These are phyloP conservation scores for Anolis apletophallus DNA, from an alignment of 2,797 vertebrate genomes.

Conservation along the genomic window DNA sequence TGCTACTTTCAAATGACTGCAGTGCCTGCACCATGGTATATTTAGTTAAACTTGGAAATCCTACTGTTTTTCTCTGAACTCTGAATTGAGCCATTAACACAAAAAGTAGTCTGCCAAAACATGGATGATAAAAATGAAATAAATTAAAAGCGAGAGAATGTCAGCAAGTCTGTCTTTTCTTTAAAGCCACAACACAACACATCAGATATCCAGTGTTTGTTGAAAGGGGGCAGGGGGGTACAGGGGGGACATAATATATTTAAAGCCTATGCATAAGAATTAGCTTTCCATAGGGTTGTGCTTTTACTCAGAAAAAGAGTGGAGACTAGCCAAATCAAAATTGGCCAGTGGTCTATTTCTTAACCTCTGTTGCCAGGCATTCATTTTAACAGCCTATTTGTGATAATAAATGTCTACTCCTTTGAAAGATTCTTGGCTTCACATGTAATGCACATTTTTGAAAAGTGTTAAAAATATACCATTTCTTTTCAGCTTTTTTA, in stretches of 20 bases:
- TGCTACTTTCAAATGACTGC: background rate
- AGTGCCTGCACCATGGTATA: background rate
- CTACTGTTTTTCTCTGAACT: background rate
- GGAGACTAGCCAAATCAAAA: slow-evolving; percentile 25
- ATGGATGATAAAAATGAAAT: background rate
- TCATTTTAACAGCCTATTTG: slow-evolving; percentile 22
- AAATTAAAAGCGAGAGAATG: background rate
- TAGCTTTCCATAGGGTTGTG: background rate
- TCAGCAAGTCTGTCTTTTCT: background rate
- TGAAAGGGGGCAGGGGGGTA: slow-evolving; percentile 1
- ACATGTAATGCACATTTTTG: background rate
- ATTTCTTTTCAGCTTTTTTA: slow-evolving; percentile 7
- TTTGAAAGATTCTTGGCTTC: slow-evolving; percentile 27
- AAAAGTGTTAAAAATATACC: background rate
- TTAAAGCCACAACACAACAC: background rate
- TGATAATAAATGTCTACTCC: slow-evolving; percentile 17
- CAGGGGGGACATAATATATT: background rate
- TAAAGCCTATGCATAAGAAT: background rate
- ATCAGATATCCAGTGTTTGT: slow-evolving; percentile 2
- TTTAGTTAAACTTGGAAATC: background rate
- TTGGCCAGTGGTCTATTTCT: slow-evolving; percentile 2
- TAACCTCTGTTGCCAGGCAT: slow-evolving; percentile 17
- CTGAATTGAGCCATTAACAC: slow-evolving; percentile 11
- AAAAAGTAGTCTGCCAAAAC: background rate
- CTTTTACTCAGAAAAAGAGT: background rate